These are phyloP conservation scores for Protobothrops flavoviridis DNA, from an alignment of 2,113 vertebrate genomes.

Conservation along the genomic window DNA sequence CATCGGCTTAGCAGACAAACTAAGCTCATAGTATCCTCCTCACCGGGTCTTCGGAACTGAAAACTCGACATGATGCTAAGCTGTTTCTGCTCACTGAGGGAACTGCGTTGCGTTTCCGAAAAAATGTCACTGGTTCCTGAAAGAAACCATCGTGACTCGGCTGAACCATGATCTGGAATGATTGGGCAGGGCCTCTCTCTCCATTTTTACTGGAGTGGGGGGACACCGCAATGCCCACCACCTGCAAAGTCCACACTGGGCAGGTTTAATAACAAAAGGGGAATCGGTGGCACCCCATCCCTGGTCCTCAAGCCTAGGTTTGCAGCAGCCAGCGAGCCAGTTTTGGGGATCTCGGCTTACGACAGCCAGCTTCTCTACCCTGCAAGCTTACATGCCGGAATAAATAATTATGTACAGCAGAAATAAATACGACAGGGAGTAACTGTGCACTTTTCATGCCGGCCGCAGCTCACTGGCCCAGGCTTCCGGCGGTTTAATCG, in stretches of 20 bases:
- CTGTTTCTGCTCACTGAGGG: background rate
- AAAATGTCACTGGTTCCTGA: background rate
- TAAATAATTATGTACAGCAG: constrained; percentile 69
- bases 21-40: too few relatives aligned
- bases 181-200: background rate
- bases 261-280: background rate
- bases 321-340: background rate
- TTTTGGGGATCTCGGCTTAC: background rate
- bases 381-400: constrained; percentile 12
- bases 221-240: background rate
- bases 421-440: constrained; percentile 58
- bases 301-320: background rate
- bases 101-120: too few relatives aligned
- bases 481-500: background rate
- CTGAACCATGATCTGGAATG: too few relatives aligned
- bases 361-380: background rate
- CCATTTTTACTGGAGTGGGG: background rate
- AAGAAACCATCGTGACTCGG: background rate
- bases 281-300: background rate
- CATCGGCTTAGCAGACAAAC: background rate
- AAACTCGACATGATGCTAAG: too few relatives aligned
- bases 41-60: too few relatives aligned
- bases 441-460: rapidly evolving
- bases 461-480: too few relatives aligned
- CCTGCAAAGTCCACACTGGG: background rate